Base-by-base conservation (phyloP, 2,797 vertebrate species). In the Phalloptychus januarius region DNA sequence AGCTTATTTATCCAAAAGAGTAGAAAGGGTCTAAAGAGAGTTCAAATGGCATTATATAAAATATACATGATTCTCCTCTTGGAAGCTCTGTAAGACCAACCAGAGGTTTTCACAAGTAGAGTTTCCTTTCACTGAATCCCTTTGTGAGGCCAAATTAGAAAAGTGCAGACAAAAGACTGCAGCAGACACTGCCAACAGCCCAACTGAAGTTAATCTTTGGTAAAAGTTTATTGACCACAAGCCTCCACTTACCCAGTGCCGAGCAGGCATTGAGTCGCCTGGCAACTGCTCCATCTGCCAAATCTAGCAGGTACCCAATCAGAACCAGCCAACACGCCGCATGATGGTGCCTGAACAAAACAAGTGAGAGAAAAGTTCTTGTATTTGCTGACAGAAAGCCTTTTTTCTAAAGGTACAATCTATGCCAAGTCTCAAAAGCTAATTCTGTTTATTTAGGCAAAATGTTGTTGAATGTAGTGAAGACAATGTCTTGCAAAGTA, bases 301-400 rank as follows among this genome's bases (percentile, higher is more conserved):
- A 93, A 86, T 99, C 97, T 80, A 99, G 92, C 72, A 99, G 95
- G 91, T 99, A 99, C 33, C 97, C 96, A 79, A 97, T 94, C 86
- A 98, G 95, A 78, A 99, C 94, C 86, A 98, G 93, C 98, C 97
- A 98, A 89, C 97, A 97, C 0, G 98, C 96, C 16, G 94, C 95
- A 31, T 96, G 93, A 84, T 95, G 91, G 80, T 96, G 96, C 92
- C 97, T 98, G 86, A 6, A 82, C 70, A 85, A 85, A 87, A 79
- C 52, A 46, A 79, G 79, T 4, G 7, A 72, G 15, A 72, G 79
- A 74, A 54, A 69, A 13, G 44, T 85, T 63, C 12, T 71, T 72
- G 54, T 52, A 63, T 79, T 82, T 72, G 71, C 78, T 70, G 74
- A 81, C 56, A 75, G 77, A 46, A 63, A 85, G 38, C 16, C 31